phyloP scores from a whole-genome alignment of 2,113 vertebrate genomes.

The Seriola dumerili region DNA sequence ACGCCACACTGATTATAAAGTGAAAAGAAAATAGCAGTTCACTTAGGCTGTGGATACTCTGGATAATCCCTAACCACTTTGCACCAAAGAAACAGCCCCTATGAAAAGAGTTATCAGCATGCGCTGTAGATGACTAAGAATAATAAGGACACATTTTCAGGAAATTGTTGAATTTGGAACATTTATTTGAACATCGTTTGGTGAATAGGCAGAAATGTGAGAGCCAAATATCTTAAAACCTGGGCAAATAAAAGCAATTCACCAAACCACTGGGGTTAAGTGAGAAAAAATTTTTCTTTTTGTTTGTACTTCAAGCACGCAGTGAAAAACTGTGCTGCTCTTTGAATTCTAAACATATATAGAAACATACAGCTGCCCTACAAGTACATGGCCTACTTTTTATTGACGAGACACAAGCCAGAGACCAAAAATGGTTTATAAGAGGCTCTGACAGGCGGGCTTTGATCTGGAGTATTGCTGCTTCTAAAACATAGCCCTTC shows the following conservation, averaged over 20 bases:
- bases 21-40: not conserved
- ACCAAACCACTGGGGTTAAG: not conserved
- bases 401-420: conserved; percentile 35
- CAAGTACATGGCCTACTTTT: conserved; percentile 5
- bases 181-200: not conserved
- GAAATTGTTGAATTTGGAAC: not conserved
- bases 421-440: conserved; percentile 19
- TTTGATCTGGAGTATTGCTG: conserved; percentile 64
- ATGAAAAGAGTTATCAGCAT: not conserved
- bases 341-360: not conserved
- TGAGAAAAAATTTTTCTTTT: not conserved
- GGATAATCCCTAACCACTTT: not conserved
- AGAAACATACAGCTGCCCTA: conserved; percentile 1
- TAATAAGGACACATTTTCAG: not conserved
- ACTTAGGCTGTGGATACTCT: not conserved
- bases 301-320: not conserved
- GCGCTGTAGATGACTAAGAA: not conserved
- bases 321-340: not conserved
- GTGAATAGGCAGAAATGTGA: not conserved
- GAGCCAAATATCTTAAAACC: not conserved
- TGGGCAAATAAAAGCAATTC: not conserved
- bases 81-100: not conserved
- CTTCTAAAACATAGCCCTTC: conserved; percentile 49
- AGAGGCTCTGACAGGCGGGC: conserved; percentile 38
- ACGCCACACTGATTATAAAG: not conserved